These are phyloP conservation scores for Edolisoma coerulescens DNA, from an alignment of 2,113 vertebrate species.

Conservation along the genomic window DNA sequence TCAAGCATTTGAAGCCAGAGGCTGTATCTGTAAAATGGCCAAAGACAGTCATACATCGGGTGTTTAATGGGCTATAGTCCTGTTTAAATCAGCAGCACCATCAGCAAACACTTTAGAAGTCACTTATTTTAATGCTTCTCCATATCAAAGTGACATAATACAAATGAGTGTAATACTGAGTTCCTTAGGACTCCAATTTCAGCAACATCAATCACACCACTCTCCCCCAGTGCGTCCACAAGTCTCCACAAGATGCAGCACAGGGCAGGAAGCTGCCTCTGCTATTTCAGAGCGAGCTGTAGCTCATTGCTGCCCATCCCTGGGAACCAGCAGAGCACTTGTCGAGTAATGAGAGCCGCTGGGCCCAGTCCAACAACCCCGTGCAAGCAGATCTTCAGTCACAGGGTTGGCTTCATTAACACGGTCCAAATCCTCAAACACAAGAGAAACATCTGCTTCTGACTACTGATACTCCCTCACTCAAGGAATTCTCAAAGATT, in stretches of 20 bases:
- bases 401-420: fast-evolving
- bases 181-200: slow-evolving; percentile 4
- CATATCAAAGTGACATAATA: slow-evolving; percentile 20
- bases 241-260: neutral
- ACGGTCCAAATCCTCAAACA: neutral
- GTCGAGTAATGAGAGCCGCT: fast-evolving
- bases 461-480: neutral
- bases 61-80: slow-evolving; percentile 19
- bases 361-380: neutral
- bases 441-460: neutral
- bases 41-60: neutral
- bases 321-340: neutral
- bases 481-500: neutral
- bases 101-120: neutral
- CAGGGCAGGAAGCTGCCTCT: neutral
- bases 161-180: neutral
- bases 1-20: neutral
- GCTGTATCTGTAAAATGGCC: neutral
- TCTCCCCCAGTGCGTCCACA: neutral
- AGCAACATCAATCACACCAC: neutral
- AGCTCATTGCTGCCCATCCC: neutral
- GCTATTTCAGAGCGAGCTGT: neutral
- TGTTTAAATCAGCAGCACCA: neutral
- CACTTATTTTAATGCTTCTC: slow-evolving; percentile 36
- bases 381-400: neutral